A percentile compares a stretch with the other conserved stretches of the same genome.
Conservation (phyloP, 2,797 vertebrate species). For the Gastrophryne carolinensis region DNA sequence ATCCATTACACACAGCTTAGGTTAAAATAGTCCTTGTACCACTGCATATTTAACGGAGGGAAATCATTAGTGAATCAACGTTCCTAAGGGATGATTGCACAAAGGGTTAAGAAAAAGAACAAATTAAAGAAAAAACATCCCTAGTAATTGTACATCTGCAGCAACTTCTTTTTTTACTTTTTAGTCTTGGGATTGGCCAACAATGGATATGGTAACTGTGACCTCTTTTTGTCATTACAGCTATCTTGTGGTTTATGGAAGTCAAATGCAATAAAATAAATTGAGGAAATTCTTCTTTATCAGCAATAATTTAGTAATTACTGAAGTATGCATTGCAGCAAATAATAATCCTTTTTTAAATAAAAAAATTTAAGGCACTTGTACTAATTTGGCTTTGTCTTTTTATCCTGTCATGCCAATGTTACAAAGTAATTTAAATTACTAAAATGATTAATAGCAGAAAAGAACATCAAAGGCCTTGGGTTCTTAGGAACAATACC, state of each 20-base stretch:
- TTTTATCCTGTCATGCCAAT: conserved; percentile 15
- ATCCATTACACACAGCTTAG: no score
- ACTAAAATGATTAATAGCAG: conserved; percentile 22
- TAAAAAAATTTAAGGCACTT: conserved; percentile 28
- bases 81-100: no score
- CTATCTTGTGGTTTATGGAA: neutral
- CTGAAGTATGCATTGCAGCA: neutral
- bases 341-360: conserved; percentile 10
- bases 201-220: no score
- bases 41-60: no score
- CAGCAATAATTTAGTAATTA: neutral
- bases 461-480: conserved; percentile 14
- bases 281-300: neutral
- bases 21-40: no score
- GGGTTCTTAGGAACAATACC: neutral
- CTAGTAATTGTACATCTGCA: no score
- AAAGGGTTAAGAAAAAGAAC: no score
- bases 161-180: no score
- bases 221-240: neutral
- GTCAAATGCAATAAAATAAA: neutral
- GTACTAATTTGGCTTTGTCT: conserved; percentile 3
- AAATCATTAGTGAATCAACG: no score
- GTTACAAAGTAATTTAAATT: conserved; percentile 5
- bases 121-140: no score
- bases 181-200: no score